Conservation (phyloP, 2,888 invertebrate genomes). For the Bugulina stolonifera region DNA sequence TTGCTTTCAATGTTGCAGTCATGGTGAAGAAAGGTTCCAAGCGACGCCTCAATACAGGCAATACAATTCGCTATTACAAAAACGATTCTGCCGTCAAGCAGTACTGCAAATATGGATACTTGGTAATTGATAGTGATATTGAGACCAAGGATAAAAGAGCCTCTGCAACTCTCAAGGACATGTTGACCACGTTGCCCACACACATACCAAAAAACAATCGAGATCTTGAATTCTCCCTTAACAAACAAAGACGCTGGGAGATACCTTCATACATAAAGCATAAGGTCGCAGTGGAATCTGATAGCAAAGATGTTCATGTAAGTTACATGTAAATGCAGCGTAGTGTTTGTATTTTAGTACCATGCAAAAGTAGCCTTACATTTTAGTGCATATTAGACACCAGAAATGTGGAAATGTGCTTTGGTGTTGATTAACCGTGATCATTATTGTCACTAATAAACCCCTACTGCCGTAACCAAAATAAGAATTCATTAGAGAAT, state of each 20-base stretch:
- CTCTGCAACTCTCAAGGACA: not conserved
- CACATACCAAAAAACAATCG: not conserved
- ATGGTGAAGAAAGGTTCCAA: constrained; percentile 9
- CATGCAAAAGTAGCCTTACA: no score
- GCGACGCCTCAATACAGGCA: not conserved
- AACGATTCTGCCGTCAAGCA: not conserved
- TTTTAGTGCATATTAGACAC: no score
- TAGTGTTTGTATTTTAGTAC: no score
- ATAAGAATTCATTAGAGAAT: no score
- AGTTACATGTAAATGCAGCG: no score
- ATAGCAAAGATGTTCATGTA: constrained; percentile 19
- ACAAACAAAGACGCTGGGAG: not conserved
- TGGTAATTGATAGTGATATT: not conserved
- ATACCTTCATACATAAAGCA: constrained; percentile 4
- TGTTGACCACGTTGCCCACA: not conserved
- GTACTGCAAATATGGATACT: not conserved
- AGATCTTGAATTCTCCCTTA: not conserved
- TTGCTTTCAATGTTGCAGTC: no score
- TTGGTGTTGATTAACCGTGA: no score
- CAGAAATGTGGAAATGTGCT: no score
- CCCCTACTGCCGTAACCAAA: no score
- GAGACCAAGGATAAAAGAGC: not conserved
- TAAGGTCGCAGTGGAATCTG: not conserved
- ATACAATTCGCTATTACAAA: not conserved
- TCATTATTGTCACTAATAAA: no score